These are phyloP conservation scores for Temnopleurus reevesii DNA, from an alignment of 53 echinoderm and acorn worm species.

Conservation along the genomic window DNA sequence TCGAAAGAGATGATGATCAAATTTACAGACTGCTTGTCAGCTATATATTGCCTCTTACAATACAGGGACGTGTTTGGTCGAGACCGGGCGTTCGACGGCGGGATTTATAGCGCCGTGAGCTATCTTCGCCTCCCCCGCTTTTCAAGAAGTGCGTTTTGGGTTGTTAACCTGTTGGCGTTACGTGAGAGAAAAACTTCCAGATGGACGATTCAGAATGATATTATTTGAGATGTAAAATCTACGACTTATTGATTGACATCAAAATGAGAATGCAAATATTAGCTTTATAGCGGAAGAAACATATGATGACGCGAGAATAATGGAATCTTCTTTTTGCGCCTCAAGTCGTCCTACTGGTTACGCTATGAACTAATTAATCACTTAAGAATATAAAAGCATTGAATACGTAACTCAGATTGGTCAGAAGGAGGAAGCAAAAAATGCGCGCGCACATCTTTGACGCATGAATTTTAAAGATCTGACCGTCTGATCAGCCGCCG, in stretches of 20 bases:
- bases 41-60: slow-evolving; percentile 40
- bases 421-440: background rate
- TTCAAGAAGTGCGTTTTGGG: background rate
- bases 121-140: background rate
- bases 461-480: background rate
- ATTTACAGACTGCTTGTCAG: slow-evolving; percentile 34
- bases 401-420: background rate
- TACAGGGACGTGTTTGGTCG: slow-evolving; percentile 14
- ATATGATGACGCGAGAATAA: background rate
- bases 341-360: background rate
- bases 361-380: background rate
- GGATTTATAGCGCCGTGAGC: slow-evolving; percentile 12
- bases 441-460: background rate
- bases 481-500: background rate
- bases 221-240: background rate
- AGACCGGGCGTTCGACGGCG: background rate
- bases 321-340: background rate
- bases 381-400: background rate
- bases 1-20: slow-evolving; percentile 28
- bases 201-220: background rate
- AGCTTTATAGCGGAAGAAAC: background rate
- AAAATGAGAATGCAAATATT: too few relatives aligned
- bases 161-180: background rate
- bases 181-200: background rate
- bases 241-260: background rate